These are phyloP conservation scores for Zaprionus inermis DNA, from an alignment of 1,140 invertebrate species.

Conservation along the genomic window DNA sequence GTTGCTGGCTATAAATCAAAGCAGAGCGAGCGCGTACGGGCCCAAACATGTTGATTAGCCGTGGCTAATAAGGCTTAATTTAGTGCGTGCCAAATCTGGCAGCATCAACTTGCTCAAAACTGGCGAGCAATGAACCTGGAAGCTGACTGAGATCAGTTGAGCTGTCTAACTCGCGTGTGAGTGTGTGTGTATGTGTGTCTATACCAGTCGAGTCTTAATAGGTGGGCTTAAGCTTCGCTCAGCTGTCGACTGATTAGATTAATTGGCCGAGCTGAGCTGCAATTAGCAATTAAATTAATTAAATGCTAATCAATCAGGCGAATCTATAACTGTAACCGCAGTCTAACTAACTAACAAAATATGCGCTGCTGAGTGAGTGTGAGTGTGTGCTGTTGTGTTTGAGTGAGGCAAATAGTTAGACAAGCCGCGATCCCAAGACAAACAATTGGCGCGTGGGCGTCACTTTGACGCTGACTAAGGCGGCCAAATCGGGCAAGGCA, in stretches of 20 bases:
- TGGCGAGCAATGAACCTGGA: constrained; percentile 56
- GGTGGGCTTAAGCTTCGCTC: constrained; percentile 9
- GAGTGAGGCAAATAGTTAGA: constrained; percentile 16
- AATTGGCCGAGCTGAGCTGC: constrained; percentile 36
- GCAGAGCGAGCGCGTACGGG: neutral
- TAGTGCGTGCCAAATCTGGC: constrained; percentile 42
- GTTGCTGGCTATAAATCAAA: constrained; percentile 23
- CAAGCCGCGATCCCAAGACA: constrained; percentile 17
- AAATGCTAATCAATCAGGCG: constrained; percentile 30
- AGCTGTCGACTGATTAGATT: constrained; percentile 21
- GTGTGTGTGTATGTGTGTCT: constrained; percentile 9
- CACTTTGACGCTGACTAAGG: constrained; percentile 31
- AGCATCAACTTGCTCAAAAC: constrained; percentile 31
- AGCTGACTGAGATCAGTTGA: constrained; percentile 9
- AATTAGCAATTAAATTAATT: constrained; percentile 35
- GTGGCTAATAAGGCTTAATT: constrained; percentile 51
- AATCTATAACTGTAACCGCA: neutral
- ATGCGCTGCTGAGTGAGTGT: constrained; percentile 4
- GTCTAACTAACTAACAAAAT: neutral
- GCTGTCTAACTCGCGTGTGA: neutral
- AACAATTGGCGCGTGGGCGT: constrained; percentile 45
- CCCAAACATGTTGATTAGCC: constrained; percentile 36
- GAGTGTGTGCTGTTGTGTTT: constrained; percentile 12
- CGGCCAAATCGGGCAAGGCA: constrained; percentile 42
- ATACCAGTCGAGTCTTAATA: constrained; percentile 23